A percentile compares a stretch with the other conserved stretches of the same genome.
Conservation (phyloP, 2,113 vertebrate genomes). For the Cyanoramphus novaezelandiae region DNA sequence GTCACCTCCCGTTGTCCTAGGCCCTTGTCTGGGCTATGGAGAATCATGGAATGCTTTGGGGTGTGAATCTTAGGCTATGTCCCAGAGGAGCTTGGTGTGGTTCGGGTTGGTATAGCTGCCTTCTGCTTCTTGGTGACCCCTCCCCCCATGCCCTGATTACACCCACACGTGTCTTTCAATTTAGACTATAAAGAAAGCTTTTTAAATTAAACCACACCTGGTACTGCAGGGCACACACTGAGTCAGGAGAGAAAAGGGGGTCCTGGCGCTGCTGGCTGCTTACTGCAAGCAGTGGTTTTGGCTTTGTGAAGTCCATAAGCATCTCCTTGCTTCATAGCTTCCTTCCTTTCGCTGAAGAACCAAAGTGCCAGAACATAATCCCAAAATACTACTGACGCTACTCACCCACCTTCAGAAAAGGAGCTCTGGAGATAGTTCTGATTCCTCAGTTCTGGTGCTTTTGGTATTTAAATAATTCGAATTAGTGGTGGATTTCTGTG, state of each 20-base stretch:
- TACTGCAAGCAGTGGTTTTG: not conserved
- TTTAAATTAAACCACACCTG: not conserved
- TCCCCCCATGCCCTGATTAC: not conserved
- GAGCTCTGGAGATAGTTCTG: not conserved
- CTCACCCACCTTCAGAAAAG: not conserved
- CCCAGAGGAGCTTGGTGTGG: not conserved
- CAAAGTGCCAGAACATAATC: not conserved
- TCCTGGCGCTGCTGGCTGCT: not conserved
- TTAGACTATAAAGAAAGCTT: not conserved
- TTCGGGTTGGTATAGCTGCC: not conserved
- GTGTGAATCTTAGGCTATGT: not conserved
- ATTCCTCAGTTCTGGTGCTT: not conserved
- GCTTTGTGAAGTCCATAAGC: not conserved
- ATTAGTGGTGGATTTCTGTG: not conserved
- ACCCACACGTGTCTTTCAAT: fast-evolving
- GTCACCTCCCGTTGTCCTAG: not conserved
- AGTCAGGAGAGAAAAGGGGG: not conserved
- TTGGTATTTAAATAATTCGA: not conserved
- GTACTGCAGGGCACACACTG: fast-evolving
- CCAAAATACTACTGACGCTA: not conserved
- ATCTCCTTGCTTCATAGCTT: not conserved
- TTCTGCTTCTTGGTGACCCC: not conserved
- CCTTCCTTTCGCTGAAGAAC: not conserved
- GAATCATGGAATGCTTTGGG: not conserved
- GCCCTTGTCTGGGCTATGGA: not conserved